phyloP scores from a whole-genome alignment of 2,113 vertebrate genomes.

The Lepus americanus region DNA sequence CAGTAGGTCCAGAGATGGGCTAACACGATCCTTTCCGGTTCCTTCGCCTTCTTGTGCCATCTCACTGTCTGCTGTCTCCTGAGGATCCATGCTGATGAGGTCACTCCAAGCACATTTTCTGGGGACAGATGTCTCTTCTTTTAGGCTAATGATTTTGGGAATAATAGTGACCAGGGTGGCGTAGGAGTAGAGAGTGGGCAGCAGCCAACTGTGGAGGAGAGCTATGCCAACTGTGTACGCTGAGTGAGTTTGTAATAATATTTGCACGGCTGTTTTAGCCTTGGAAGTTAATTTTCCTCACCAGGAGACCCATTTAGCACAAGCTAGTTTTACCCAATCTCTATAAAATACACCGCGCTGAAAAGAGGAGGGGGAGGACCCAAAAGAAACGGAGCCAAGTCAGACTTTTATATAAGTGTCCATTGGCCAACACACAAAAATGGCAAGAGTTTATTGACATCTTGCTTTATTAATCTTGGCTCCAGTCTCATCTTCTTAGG shows the following conservation, averaged over 20 bases:
- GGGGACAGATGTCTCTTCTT: constrained; percentile 77
- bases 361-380: neutral
- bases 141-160: constrained; percentile 74
- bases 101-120: constrained; percentile 51
- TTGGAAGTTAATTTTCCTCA: constrained; percentile 70
- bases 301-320: constrained; percentile 56
- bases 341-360: constrained; percentile 71
- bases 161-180: constrained; percentile 23
- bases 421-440: constrained; percentile 60
- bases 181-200: neutral
- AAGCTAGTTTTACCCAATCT: constrained; percentile 71
- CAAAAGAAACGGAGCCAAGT: constrained; percentile 45
- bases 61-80: neutral
- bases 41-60: neutral
- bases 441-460: constrained; percentile 55
- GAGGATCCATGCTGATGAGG: constrained; percentile 32
- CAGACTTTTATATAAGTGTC: constrained; percentile 65
- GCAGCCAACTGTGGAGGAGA: constrained; percentile 5
- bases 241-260: constrained; percentile 71
- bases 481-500: neutral
- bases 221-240: constrained; percentile 20
- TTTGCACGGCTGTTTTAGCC: constrained; percentile 70
- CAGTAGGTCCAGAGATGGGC: neutral
- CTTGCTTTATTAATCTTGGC: constrained; percentile 62
- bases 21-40: neutral